Evolutionary conservation across 2,888 invertebrate genomes (phyloP).

Genomic region (Bugula neritina): DNA sequence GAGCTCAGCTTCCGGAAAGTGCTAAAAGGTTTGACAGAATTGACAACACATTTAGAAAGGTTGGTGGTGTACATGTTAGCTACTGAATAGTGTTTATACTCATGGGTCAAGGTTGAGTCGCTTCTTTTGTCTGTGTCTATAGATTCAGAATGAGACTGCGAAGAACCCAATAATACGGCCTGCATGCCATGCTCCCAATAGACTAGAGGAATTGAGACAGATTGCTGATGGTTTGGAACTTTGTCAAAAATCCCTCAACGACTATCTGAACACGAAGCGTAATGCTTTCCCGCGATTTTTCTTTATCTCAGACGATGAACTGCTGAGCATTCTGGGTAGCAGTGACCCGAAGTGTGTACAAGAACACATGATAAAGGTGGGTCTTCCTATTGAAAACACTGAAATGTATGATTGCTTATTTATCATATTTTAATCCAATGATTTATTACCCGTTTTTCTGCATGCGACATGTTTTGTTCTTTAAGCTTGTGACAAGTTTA

Average conservation of each 20-base stretch:
- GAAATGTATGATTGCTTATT: too few relatives aligned
- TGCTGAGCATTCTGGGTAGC: slow-evolving; percentile 30
- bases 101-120: background rate
- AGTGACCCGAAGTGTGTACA: slow-evolving; percentile 28
- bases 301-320: slow-evolving; percentile 30
- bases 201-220: slow-evolving; percentile 27
- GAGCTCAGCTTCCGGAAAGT: slow-evolving; percentile 29
- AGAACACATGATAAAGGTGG: slow-evolving; percentile 29
- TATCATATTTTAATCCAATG: too few relatives aligned
- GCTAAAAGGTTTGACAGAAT: slow-evolving; percentile 29
- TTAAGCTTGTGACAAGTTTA: too few relatives aligned
- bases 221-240: slow-evolving; percentile 29
- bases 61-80: background rate
- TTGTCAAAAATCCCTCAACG: slow-evolving; percentile 30
- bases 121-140: background rate
- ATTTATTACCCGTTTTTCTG: too few relatives aligned
- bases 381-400: background rate
- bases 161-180: slow-evolving; percentile 21
- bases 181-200: slow-evolving; percentile 26
- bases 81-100: background rate
- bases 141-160: slow-evolving; percentile 29
- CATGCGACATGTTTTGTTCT: background rate
- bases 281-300: slow-evolving; percentile 30
- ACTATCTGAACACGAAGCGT: slow-evolving; percentile 29
- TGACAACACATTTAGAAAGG: slow-evolving; percentile 28